Conservation (phyloP, 2,888 invertebrate species). For the Lymantria monacha region DNA sequence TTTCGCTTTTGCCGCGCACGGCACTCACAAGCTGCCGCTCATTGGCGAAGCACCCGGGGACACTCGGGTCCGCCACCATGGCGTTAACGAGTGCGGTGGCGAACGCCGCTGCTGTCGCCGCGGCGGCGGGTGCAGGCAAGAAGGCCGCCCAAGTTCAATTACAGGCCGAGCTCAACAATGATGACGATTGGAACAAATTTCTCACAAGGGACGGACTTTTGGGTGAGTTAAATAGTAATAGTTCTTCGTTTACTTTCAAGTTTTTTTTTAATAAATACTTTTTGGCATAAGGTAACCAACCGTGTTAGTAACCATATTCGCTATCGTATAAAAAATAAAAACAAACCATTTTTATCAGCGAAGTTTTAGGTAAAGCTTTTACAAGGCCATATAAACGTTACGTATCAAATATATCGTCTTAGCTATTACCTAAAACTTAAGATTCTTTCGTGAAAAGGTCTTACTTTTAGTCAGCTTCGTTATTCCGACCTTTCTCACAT, state of each 20-base stretch:
- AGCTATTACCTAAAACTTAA: too few relatives aligned
- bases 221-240: slow-evolving; percentile 79
- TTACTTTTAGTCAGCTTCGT: too few relatives aligned
- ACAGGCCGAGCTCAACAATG: slow-evolving; percentile 89
- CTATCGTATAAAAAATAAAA: too few relatives aligned
- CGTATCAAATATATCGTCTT: too few relatives aligned
- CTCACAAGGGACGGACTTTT: slow-evolving; percentile 88
- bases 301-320: too few relatives aligned
- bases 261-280: neutral
- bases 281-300: too few relatives aligned
- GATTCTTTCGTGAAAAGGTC: too few relatives aligned
- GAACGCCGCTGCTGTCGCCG: slow-evolving; percentile 64
- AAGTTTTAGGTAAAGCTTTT: too few relatives aligned
- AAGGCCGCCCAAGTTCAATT: slow-evolving; percentile 89
- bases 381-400: too few relatives aligned
- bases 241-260: neutral
- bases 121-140: slow-evolving; percentile 83
- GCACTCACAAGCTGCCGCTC: neutral
- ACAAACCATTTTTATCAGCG: too few relatives aligned
- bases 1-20: slow-evolving; percentile 4
- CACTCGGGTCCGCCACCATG: slow-evolving; percentile 42
- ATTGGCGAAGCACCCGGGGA: slow-evolving; percentile 16
- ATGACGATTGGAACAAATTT: slow-evolving; percentile 93
- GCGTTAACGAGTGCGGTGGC: slow-evolving; percentile 71
- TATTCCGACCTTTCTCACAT: too few relatives aligned